Evolutionary conservation across 2,113 vertebrate genomes (phyloP).

Genomic region (Thermophis baileyi): DNA sequence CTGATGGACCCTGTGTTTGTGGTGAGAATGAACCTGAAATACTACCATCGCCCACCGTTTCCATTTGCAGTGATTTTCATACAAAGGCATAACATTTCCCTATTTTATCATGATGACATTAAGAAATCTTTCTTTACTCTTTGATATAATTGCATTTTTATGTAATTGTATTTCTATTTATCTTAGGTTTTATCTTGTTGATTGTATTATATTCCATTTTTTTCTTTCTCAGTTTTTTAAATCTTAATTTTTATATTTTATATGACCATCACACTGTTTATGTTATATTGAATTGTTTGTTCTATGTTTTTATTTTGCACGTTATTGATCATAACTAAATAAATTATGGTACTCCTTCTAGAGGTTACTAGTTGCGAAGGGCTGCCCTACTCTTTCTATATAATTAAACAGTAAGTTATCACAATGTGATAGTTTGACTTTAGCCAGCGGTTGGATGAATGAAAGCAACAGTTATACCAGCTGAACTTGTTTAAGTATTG

Average conservation of each 20-base stretch:
- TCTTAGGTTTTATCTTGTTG: background rate
- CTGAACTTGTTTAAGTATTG: background rate
- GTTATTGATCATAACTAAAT: background rate
- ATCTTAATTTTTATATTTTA: background rate
- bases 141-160: background rate
- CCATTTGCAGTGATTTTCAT: background rate
- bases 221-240: background rate
- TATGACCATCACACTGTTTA: background rate
- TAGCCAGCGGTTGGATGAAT: background rate
- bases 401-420: background rate
- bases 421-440: background rate
- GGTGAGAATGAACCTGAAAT: background rate
- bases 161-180: background rate
- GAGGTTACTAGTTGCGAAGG: background rate
- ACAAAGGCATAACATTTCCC: background rate
- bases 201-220: background rate
- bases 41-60: background rate
- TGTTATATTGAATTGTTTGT: background rate
- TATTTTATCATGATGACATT: background rate
- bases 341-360: background rate
- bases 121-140: background rate
- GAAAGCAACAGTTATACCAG: background rate
- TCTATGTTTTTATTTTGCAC: background rate
- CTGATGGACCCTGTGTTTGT: background rate
- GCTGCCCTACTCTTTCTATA: background rate